These are phyloP conservation scores for Atrina japonica DNA, from an alignment of 2,888 invertebrate species.

Conservation along the genomic window DNA sequence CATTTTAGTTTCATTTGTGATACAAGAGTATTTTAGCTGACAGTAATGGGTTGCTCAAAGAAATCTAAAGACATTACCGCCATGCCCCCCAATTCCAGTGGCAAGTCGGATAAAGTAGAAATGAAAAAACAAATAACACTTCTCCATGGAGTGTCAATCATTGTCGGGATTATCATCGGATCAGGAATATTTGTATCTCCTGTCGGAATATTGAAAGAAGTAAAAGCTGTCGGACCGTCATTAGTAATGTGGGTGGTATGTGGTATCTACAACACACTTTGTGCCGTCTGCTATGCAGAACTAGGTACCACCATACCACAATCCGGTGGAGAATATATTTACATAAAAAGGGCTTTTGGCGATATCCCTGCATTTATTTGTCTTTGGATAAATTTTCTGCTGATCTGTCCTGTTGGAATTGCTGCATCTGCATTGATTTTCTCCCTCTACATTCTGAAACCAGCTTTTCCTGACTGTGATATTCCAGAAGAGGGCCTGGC, in stretches of 20 bases:
- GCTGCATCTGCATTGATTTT: constrained; percentile 78
- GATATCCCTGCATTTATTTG: constrained; percentile 77
- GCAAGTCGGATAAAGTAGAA: constrained; percentile 77
- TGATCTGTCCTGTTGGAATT: constrained; percentile 77
- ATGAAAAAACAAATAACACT: constrained; percentile 93
- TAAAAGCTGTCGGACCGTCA: constrained; percentile 88
- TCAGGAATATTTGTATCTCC: constrained; percentile 98
- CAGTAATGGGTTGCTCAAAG: constrained; percentile 8
- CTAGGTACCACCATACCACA: constrained; percentile 93
- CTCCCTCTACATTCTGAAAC: constrained; percentile 77
- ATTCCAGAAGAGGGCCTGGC: constrained; percentile 68
- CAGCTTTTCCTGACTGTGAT: constrained; percentile 76
- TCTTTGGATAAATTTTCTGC: constrained; percentile 77
- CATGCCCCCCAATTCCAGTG: constrained; percentile 6
- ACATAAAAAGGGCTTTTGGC: constrained; percentile 78
- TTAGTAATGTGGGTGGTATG: constrained; percentile 94
- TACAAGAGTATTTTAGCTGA: too few relatives aligned
- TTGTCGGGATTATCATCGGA: constrained; percentile 96
- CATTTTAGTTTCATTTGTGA: too few relatives aligned
- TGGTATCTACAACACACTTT: constrained; percentile 88
- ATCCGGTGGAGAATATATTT: constrained; percentile 82
- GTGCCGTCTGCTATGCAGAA: constrained; percentile 94
- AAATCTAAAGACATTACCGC: constrained; percentile 34
- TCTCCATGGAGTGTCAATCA: constrained; percentile 94
- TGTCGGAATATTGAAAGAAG: constrained; percentile 90